A percentile compares a stretch with the other conserved stretches of the same genome.
phyloP scores from a whole-genome alignment of 2,888 invertebrate species.

The Phyllotreta cruciferae region DNA sequence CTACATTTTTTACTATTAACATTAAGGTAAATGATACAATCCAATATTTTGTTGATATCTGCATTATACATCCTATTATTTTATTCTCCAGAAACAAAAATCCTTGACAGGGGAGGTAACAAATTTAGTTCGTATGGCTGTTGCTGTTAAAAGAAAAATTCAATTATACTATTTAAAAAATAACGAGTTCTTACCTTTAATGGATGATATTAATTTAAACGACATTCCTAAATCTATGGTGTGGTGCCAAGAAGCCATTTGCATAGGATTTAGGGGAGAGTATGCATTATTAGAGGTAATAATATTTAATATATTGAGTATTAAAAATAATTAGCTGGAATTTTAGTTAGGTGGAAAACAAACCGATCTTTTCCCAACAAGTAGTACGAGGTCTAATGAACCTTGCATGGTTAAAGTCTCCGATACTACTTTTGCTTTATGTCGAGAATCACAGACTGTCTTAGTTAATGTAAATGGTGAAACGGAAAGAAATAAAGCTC shows the following conservation, averaged over 20 bases:
- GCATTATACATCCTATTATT: slow-evolving; percentile 36
- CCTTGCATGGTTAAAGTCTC: slow-evolving; percentile 83
- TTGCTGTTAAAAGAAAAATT: slow-evolving; percentile 84
- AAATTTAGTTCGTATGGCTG: slow-evolving; percentile 82
- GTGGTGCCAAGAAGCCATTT: slow-evolving; percentile 85
- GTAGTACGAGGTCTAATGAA: slow-evolving; percentile 78
- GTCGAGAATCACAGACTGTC: slow-evolving; percentile 87
- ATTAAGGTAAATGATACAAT: slow-evolving; percentile 64
- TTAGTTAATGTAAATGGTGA: slow-evolving; percentile 79
- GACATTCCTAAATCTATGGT: slow-evolving; percentile 82
- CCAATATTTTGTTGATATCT: slow-evolving; percentile 8
- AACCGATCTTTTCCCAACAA: slow-evolving; percentile 86
- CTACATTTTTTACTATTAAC: slow-evolving; percentile 85
- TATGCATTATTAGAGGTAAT: slow-evolving; percentile 49
- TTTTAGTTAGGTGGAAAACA: slow-evolving; percentile 65
- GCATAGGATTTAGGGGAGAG: slow-evolving; percentile 83
- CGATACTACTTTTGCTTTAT: slow-evolving; percentile 79
- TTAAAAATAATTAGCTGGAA: neutral
- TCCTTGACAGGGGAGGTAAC: slow-evolving; percentile 77
- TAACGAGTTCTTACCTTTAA: slow-evolving; percentile 76
- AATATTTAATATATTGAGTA: slow-evolving; percentile 3
- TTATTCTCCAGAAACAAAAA: slow-evolving; percentile 60
- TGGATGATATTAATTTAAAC: slow-evolving; percentile 76
- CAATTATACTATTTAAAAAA: slow-evolving; percentile 91
- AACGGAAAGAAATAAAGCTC: slow-evolving; percentile 73